Conservation (phyloP, 2,113 vertebrate genomes). For the Glaucomys volans region DNA sequence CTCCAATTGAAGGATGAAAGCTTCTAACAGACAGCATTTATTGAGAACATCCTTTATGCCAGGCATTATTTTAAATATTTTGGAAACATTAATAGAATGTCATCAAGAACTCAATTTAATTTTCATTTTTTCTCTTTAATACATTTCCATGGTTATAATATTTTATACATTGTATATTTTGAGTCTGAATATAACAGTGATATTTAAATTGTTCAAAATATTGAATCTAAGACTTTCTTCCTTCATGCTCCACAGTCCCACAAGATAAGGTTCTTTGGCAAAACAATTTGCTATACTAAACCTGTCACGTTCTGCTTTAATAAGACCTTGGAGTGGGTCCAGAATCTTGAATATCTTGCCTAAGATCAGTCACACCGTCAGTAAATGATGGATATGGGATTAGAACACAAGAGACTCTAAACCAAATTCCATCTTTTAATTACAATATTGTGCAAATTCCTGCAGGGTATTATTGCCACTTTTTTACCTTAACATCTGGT, state of each 20-base stretch:
- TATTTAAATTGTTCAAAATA: background rate
- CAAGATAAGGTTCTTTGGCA: background rate
- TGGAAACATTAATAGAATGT: constrained; percentile 20
- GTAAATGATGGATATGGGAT: background rate
- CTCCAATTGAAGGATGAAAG: background rate
- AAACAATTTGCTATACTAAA: constrained; percentile 1
- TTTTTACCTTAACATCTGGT: background rate
- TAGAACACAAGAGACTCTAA: background rate
- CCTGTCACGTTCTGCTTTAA: background rate
- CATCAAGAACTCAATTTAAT: background rate
- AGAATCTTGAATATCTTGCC: background rate
- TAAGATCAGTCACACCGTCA: background rate
- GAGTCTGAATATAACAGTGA: background rate
- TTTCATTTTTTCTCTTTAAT: background rate
- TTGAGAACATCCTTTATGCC: background rate
- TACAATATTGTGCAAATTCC: background rate
- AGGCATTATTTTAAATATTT: constrained; percentile 34
- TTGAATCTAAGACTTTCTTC: background rate
- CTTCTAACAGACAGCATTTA: background rate
- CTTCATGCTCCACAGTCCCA: background rate
- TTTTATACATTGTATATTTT: background rate
- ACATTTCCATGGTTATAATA: background rate
- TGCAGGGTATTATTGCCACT: background rate
- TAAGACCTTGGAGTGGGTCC: background rate
- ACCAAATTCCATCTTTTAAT: background rate